phyloP scores from a whole-genome alignment of 2,797 vertebrate species.

The Sebastes taczanowskii region DNA sequence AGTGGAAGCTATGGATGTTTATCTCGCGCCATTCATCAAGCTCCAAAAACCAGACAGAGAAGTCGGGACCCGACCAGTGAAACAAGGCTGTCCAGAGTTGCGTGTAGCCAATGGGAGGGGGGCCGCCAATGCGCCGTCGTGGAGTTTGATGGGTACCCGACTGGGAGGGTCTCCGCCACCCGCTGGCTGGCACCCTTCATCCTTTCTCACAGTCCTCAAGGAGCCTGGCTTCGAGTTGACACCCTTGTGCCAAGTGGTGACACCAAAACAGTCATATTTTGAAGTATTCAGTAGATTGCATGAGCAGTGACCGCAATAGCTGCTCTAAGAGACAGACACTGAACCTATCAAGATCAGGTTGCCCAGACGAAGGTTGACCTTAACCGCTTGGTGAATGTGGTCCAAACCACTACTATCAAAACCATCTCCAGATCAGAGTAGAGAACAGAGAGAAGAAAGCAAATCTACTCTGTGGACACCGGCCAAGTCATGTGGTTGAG shows the following conservation, averaged over 20 bases:
- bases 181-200: slow-evolving; percentile 41
- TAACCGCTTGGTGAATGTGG: slow-evolving; percentile 44
- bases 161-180: slow-evolving; percentile 51
- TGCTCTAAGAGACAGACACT: slow-evolving; percentile 18
- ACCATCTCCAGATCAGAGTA: slow-evolving; percentile 50
- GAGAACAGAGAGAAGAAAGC: slow-evolving; percentile 48
- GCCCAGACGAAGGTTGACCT: slow-evolving; percentile 34
- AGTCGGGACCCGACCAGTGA: slow-evolving; percentile 33
- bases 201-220: slow-evolving; percentile 63
- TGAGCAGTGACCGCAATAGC: slow-evolving; percentile 27
- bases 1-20: slow-evolving; percentile 83
- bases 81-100: slow-evolving; percentile 38
- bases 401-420: slow-evolving; percentile 62
- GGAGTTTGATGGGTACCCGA: slow-evolving; percentile 44
- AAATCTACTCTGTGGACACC: slow-evolving; percentile 51
- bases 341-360: slow-evolving; percentile 52
- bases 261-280: slow-evolving; percentile 37
- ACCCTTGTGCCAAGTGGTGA: slow-evolving; percentile 46
- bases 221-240: slow-evolving; percentile 43
- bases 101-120: neutral
- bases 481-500: slow-evolving; percentile 72
- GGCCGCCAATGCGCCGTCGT: slow-evolving; percentile 25
- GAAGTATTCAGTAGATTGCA: slow-evolving; percentile 25
- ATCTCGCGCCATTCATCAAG: slow-evolving; percentile 77
- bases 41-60: slow-evolving; percentile 52